These are phyloP conservation scores for Margaritifera margaritifera DNA, from an alignment of 2,888 invertebrate genomes.

Conservation along the genomic window DNA sequence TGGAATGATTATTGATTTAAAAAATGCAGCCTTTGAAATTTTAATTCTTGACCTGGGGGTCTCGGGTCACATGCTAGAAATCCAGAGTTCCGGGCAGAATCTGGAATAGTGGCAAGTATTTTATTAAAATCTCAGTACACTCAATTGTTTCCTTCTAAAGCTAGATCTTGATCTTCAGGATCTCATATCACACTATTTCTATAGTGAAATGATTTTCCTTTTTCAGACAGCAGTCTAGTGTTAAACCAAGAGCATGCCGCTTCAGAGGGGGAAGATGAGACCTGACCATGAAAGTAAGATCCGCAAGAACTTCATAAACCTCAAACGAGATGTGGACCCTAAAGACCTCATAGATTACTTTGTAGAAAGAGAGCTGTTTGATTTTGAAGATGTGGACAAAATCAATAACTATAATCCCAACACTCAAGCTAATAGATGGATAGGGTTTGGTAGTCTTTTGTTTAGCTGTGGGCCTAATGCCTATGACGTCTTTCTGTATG, in stretches of 20 bases:
- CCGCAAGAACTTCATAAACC: constrained; percentile 14
- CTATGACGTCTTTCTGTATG: constrained; percentile 29
- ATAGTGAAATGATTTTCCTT: too few relatives aligned
- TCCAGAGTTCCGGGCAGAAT: too few relatives aligned
- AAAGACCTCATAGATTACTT: constrained; percentile 31
- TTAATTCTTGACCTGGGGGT: too few relatives aligned
- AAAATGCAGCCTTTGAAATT: too few relatives aligned
- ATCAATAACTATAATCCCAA: constrained; percentile 35
- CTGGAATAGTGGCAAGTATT: too few relatives aligned
- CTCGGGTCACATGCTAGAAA: too few relatives aligned
- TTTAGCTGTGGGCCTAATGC: constrained; percentile 23
- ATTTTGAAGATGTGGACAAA: constrained; percentile 24
- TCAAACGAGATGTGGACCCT: constrained; percentile 34
- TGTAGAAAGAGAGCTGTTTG: constrained; percentile 31
- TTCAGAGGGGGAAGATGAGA: constrained; percentile 24
- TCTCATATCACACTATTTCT: too few relatives aligned
- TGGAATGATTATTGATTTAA: too few relatives aligned
- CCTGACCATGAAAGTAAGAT: constrained; percentile 29
- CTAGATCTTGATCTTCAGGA: too few relatives aligned
- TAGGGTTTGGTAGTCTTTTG: constrained; percentile 21
- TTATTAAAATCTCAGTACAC: too few relatives aligned
- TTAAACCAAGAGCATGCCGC: constrained; percentile 14
- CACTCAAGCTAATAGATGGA: constrained; percentile 29
- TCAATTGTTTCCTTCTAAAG: too few relatives aligned
- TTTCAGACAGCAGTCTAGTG: too few relatives aligned